Conservation (phyloP, 2,797 vertebrate genomes). For the Sebastes kiyomatsui region DNA sequence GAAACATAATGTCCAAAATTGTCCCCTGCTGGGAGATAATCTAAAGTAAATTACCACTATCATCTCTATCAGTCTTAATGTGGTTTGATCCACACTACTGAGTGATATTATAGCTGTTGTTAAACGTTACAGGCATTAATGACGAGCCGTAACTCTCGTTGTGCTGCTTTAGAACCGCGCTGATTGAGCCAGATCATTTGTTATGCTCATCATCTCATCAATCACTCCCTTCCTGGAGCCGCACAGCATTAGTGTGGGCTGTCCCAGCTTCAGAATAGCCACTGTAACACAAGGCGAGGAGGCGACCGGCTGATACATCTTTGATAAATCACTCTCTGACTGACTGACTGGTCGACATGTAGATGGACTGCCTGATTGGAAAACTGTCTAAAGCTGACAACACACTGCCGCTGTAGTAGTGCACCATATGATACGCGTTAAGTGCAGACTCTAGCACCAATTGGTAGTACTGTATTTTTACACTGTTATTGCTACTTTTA, state of each 20-base stretch:
- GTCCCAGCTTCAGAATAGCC: conserved; percentile 6
- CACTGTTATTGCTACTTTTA: neutral
- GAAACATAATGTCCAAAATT: conserved; percentile 55
- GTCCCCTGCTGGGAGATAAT: conserved; percentile 64
- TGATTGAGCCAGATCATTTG: conserved; percentile 59
- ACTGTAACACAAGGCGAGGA: neutral
- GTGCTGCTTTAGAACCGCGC: conserved; percentile 32
- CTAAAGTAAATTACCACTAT: conserved; percentile 60
- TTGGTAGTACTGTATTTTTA: neutral
- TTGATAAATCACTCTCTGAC: conserved; percentile 30
- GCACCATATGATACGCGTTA: neutral
- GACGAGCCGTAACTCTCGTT: conserved; percentile 44
- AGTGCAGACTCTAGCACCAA: neutral
- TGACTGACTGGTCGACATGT: neutral
- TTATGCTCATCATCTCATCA: conserved; percentile 60
- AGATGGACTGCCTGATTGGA: neutral
- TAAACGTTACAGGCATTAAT: conserved; percentile 70
- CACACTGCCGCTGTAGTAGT: neutral
- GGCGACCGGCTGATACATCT: conserved; percentile 19
- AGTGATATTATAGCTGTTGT: conserved; percentile 67
- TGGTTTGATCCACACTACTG: conserved; percentile 34
- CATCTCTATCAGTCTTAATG: conserved; percentile 53
- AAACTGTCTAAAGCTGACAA: neutral
- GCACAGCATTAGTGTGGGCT: conserved; percentile 7
- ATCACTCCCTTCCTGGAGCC: conserved; percentile 41